phyloP scores from a whole-genome alignment of 2,888 invertebrate species.

The Proisotoma minuta region DNA sequence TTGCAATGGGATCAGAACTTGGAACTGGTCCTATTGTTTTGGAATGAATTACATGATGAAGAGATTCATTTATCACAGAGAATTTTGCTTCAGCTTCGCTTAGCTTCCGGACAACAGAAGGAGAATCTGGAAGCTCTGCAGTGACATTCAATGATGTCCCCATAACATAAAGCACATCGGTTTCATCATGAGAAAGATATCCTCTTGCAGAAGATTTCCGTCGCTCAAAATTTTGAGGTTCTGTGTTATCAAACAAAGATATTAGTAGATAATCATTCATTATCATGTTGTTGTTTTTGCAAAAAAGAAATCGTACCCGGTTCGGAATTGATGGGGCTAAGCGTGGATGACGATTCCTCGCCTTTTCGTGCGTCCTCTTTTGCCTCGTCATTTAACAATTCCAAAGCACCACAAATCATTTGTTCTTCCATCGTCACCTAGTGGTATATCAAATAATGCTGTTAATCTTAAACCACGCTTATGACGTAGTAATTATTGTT shows the following conservation, averaged over 20 bases:
- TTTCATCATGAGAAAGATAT: conserved; percentile 43
- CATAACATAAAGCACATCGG: conserved; percentile 46
- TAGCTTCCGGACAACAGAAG: conserved; percentile 37
- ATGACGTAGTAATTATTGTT: not conserved
- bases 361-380: conserved; percentile 82
- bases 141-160: conserved; percentile 40
- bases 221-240: conserved; percentile 19
- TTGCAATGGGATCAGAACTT: conserved; percentile 32
- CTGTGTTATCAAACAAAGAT: conserved; percentile 5
- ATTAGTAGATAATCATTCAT: not conserved
- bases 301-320: conserved; percentile 38
- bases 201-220: conserved; percentile 35
- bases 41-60: conserved; percentile 8
- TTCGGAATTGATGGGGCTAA: conserved; percentile 49
- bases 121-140: conserved; percentile 45
- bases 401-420: conserved; percentile 89
- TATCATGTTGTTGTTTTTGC: not conserved
- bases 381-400: conserved; percentile 88
- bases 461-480: not conserved
- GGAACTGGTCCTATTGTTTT: conserved; percentile 26
- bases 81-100: conserved; percentile 36
- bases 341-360: conserved; percentile 48
- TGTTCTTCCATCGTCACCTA: conserved; percentile 90
- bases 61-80: conserved; percentile 27
- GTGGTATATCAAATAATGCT: not conserved